phyloP scores from a whole-genome alignment of 2,113 vertebrate species.

The Phalacrocorax aristotelis region DNA sequence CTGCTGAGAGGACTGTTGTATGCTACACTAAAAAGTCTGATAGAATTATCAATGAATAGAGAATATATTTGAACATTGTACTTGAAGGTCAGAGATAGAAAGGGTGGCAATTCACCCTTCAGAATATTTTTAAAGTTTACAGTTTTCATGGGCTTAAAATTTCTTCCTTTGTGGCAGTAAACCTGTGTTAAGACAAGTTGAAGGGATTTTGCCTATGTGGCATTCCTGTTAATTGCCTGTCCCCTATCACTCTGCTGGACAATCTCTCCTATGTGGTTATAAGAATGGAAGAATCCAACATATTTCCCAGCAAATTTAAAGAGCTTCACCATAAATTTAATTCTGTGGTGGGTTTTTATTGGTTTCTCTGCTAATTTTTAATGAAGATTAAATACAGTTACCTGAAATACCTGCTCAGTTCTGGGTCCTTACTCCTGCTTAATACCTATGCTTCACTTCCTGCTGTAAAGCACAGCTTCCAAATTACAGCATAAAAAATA shows the following conservation, averaged over 20 bases:
- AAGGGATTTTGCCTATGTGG: background rate
- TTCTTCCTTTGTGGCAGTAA: background rate
- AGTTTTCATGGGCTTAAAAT: background rate
- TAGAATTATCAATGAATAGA: background rate
- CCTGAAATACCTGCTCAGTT: background rate
- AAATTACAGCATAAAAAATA: background rate
- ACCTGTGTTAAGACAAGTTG: background rate
- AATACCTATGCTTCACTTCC: background rate
- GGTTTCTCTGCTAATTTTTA: background rate
- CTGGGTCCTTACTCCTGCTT: background rate
- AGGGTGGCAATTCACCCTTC: background rate
- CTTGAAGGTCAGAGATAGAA: background rate
- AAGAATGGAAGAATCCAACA: background rate
- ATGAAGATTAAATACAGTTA: background rate
- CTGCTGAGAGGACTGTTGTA: background rate
- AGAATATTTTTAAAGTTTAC: background rate
- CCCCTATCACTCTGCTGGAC: background rate
- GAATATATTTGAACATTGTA: background rate
- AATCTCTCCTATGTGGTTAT: background rate
- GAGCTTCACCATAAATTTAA: background rate
- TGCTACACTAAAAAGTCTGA: too few species aligned
- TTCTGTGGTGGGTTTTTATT: background rate
- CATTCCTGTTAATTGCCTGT: background rate
- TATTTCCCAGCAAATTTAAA: background rate
- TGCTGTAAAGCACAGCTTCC: background rate